These are phyloP conservation scores for Dryadula phaetusa DNA, from an alignment of 2,888 invertebrate genomes.

Conservation along the genomic window DNA sequence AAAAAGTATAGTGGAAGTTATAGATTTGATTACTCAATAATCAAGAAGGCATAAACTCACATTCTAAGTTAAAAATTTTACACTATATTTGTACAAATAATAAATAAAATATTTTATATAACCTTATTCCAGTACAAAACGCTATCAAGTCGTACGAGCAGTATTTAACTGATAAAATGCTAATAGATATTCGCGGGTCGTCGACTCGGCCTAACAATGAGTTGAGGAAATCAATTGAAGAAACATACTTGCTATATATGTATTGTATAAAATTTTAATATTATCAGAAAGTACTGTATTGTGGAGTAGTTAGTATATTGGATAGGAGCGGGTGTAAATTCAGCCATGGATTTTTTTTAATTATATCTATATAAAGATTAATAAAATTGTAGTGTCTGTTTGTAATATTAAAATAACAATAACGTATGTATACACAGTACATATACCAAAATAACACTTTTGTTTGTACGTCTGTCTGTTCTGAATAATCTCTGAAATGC, in stretches of 20 bases:
- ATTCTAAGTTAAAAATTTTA: too few species aligned
- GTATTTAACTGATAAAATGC: slow-evolving; percentile 48
- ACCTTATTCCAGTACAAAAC: neutral
- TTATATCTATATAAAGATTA: too few species aligned
- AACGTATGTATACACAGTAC: too few species aligned
- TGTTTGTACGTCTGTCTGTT: too few species aligned
- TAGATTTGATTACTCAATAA: too few species aligned
- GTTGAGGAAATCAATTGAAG: slow-evolving; percentile 28
- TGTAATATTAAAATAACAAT: too few species aligned
- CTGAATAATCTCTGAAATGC: too few species aligned
- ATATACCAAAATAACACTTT: too few species aligned
- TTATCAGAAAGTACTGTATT: neutral
- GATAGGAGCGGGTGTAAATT: neutral
- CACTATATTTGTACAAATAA: neutral
- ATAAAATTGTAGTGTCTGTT: too few species aligned
- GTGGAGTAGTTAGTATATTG: neutral
- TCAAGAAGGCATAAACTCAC: too few species aligned
- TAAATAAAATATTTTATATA: neutral
- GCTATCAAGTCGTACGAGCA: neutral
- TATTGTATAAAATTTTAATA: neutral
- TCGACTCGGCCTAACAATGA: slow-evolving; percentile 45
- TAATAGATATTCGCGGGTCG: slow-evolving; percentile 47
- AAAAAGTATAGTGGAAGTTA: too few species aligned
- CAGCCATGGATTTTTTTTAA: neutral
- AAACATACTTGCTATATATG: slow-evolving; percentile 12